These are phyloP conservation scores for Lasioglossum morio DNA, from an alignment of 2,888 invertebrate species.

Conservation along the genomic window DNA sequence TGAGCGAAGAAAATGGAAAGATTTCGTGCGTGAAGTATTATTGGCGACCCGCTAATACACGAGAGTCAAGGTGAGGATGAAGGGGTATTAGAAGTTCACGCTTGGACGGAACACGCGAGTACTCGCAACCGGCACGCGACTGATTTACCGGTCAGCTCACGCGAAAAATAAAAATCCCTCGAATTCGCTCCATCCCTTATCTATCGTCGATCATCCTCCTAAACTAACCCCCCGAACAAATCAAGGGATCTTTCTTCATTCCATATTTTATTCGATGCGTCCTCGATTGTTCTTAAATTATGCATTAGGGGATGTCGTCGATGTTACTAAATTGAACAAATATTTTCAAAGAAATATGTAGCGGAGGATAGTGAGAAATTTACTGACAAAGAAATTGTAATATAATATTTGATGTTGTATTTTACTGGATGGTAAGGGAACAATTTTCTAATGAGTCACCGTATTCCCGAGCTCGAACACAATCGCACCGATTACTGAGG, in stretches of 20 bases:
- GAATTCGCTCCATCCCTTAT: constrained; percentile 27
- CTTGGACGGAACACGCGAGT: constrained; percentile 79
- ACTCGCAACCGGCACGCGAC: constrained; percentile 76
- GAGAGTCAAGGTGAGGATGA: constrained; percentile 77
- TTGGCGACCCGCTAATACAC: constrained; percentile 73
- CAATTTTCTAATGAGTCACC: constrained; percentile 20
- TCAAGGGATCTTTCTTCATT: background rate
- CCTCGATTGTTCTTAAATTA: background rate
- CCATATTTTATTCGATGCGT: background rate
- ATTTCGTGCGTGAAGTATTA: constrained; percentile 76
- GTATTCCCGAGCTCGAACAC: constrained; percentile 11
- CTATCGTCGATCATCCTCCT: background rate
- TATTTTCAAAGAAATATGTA: too few species aligned
- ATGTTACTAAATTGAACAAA: too few species aligned
- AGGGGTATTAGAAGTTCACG: constrained; percentile 76
- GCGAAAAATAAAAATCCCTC: constrained; percentile 65
- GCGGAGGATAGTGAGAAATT: background rate
- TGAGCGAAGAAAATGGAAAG: constrained; percentile 71
- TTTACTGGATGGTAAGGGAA: background rate
- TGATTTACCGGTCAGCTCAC: constrained; percentile 72
- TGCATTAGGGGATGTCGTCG: background rate
- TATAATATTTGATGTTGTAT: background rate
- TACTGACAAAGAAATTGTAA: background rate
- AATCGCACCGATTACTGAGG: constrained; percentile 47
- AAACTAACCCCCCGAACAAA: too few species aligned